Conservation (phyloP, 2,797 vertebrate species). For the Rhinophrynus dorsalis region DNA sequence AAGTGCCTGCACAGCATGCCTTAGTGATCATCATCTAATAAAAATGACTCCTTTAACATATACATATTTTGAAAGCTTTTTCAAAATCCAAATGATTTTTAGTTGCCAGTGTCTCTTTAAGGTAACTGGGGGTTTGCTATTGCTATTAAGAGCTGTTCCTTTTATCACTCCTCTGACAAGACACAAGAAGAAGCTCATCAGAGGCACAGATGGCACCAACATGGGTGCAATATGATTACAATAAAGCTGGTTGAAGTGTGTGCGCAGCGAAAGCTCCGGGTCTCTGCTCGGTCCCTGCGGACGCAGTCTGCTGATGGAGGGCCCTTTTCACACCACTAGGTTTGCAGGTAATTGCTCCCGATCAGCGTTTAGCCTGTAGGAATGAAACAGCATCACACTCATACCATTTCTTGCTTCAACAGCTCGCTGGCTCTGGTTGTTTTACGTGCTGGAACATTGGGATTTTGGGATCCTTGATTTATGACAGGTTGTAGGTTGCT, state of each 20-base stretch:
- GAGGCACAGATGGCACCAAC: background rate
- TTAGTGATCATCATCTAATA: too few species aligned
- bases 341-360: constrained; percentile 38
- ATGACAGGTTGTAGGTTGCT: constrained; percentile 22
- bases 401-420: constrained; percentile 7
- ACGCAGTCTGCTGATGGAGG: constrained; percentile 69
- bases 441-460: constrained; percentile 7
- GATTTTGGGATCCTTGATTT: constrained; percentile 26
- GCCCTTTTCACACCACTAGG: constrained; percentile 59
- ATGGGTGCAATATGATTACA: background rate
- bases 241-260: background rate
- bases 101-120: too few species aligned
- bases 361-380: constrained; percentile 48
- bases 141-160: too few species aligned
- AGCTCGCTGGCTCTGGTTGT: background rate
- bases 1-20: too few species aligned
- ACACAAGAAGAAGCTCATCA: too few species aligned
- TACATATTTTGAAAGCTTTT: too few species aligned
- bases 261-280: background rate
- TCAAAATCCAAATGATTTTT: too few species aligned
- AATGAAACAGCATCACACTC: constrained; percentile 33
- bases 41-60: too few species aligned
- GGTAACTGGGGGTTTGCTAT: too few species aligned
- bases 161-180: too few species aligned
- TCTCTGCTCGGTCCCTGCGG: constrained; percentile 4